A percentile compares a stretch with the other conserved stretches of the same genome.
Evolutionary conservation across 2,113 vertebrate species (phyloP).

Genomic region (Halichoeres trimaculatus): DNA sequence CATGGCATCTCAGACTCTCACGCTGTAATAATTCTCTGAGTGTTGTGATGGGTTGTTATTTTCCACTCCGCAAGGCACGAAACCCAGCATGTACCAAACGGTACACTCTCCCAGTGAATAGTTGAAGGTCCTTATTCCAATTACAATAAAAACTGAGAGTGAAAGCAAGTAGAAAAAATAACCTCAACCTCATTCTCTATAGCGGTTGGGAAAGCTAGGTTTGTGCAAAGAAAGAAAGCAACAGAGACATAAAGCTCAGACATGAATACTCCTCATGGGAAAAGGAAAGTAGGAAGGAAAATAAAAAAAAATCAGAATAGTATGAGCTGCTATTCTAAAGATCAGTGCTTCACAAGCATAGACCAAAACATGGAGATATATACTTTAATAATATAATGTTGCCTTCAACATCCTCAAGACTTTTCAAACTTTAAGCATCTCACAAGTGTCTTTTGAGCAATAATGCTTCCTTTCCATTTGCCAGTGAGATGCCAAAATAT

Average conservation of each 20-base stretch:
- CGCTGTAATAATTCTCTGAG: slow-evolving; percentile 59
- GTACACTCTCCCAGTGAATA: neutral
- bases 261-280: slow-evolving; percentile 23
- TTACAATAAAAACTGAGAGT: slow-evolving; percentile 55
- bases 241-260: slow-evolving; percentile 20
- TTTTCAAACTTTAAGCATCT: neutral
- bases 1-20: slow-evolving; percentile 46
- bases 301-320: slow-evolving; percentile 18
- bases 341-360: neutral
- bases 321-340: neutral
- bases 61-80: slow-evolving; percentile 70
- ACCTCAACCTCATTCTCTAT: slow-evolving; percentile 9
- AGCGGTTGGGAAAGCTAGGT: slow-evolving; percentile 12
- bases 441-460: neutral
- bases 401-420: neutral
- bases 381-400: too few relatives aligned
- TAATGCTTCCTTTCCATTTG: neutral
- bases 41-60: slow-evolving; percentile 68
- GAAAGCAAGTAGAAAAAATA: slow-evolving; percentile 46
- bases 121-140: slow-evolving; percentile 38
- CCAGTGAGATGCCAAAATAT: neutral
- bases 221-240: neutral
- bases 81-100: slow-evolving; percentile 36
- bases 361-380: neutral
- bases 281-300: slow-evolving; percentile 5